Base-by-base conservation (phyloP, 2,888 invertebrate genomes). In the Rhorus exstirpatorius region DNA sequence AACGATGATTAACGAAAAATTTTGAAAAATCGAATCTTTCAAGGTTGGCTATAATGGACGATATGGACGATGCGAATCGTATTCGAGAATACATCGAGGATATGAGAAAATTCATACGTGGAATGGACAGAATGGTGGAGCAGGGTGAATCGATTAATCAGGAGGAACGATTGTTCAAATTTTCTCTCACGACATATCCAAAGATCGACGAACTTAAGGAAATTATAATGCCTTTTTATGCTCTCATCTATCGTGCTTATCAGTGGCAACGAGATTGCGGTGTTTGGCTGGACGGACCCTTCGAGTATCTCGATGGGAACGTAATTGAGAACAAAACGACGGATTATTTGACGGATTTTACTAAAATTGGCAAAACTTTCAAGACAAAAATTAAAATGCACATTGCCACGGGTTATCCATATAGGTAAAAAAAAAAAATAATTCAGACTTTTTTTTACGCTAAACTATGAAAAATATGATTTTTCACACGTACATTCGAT, bases 251-350 rank as follows among this genome's bases (percentile, higher is more conserved):
- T 93, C 94, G 94, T 58, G 93, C 93, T 76, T 94, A 95, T 84
- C 94, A 95, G 89, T 98, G 98, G 97, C 95, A 96, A 91, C 95
- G 97, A 67, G 96, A 96, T 87, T 96, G 96, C 89, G 96, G 95
- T 87, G 97, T 97, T 7, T 99, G 98, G 97, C 95, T 98, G 95
- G 97, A 98, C 92, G 99, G 99, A 0, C 96, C 97, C 0, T 99
- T 99, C 93, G 96, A 97, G 91, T 97, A 97, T 90, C 94, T 98
- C 83, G 96, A 97, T 88, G 96, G 96, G 3, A 94, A 95, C 74
- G 94, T 95, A 86, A 97, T 98, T 71, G 98, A 98, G 92, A 93
- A 93, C 75, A 96, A 96, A 84, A 96, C 97, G 0, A 97, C 97
- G 65, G 96, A 96, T 87, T 97, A 95, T 88, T 95, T 95, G 74